phyloP scores from a whole-genome alignment of 1,140 invertebrate species.

The Mycetomoellerius zeteki region DNA sequence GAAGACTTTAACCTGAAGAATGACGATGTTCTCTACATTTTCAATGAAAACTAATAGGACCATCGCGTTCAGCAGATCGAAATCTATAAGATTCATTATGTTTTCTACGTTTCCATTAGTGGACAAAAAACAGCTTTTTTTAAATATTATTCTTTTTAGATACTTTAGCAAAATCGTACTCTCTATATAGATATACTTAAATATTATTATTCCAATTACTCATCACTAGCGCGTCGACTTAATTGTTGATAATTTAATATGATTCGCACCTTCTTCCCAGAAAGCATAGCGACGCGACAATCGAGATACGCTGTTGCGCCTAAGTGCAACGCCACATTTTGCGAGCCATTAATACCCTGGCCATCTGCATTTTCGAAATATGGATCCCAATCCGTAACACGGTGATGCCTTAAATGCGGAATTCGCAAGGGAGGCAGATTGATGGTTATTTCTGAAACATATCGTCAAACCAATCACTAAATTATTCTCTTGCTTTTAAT shows the following conservation, averaged over 20 bases:
- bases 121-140: too few species aligned
- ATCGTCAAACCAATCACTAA: conserved; percentile 4
- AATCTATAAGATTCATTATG: too few species aligned
- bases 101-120: too few species aligned
- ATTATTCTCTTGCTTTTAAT: neutral
- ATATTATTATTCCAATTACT: neutral
- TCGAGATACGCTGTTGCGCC: conserved; percentile 86
- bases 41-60: too few species aligned
- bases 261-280: conserved; percentile 86
- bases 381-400: conserved; percentile 89
- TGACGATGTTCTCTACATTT: too few species aligned
- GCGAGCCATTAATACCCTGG: conserved; percentile 81
- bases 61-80: too few species aligned
- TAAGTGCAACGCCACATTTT: conserved; percentile 85
- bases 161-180: too few species aligned
- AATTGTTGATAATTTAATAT: neutral
- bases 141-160: too few species aligned
- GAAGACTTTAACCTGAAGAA: too few species aligned
- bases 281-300: conserved; percentile 87
- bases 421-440: conserved; percentile 77
- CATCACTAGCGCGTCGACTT: neutral
- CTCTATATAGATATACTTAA: neutral
- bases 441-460: conserved; percentile 71
- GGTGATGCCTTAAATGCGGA: conserved; percentile 83
- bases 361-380: conserved; percentile 91